Conservation (phyloP, 1,140 invertebrate species). For the Zophobas atratus region DNA sequence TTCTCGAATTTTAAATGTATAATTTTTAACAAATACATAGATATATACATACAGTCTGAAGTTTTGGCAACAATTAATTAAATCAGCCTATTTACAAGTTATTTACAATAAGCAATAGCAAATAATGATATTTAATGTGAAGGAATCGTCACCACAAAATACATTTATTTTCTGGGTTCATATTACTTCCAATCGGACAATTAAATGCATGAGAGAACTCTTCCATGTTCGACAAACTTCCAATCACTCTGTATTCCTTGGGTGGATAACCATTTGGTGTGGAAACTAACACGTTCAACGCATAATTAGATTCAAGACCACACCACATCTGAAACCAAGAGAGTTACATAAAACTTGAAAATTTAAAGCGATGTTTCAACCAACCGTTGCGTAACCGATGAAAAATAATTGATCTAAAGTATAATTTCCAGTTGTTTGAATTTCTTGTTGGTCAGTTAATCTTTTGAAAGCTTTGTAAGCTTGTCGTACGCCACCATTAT, state of each 20-base stretch:
- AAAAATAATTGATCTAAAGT: slow-evolving; percentile 81
- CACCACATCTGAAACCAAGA: slow-evolving; percentile 75
- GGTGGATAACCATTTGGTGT: slow-evolving; percentile 82
- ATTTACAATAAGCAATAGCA: no score
- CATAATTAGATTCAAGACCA: slow-evolving; percentile 64
- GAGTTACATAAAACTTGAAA: not conserved
- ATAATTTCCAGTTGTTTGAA: slow-evolving; percentile 52
- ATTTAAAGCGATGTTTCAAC: not conserved
- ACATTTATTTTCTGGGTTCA: slow-evolving; percentile 94
- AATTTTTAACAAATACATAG: no score
- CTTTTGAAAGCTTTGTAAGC: slow-evolving; percentile 72
- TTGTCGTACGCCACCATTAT: slow-evolving; percentile 78
- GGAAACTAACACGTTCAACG: slow-evolving; percentile 65
- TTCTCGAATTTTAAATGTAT: no score
- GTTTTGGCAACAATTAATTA: no score
- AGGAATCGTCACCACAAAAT: slow-evolving; percentile 77
- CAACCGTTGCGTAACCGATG: slow-evolving; percentile 74
- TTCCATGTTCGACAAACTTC: slow-evolving; percentile 90
- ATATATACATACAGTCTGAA: no score
- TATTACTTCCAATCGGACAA: slow-evolving; percentile 83
- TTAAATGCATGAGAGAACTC: slow-evolving; percentile 91
- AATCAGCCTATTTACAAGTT: no score
- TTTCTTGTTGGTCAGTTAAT: slow-evolving; percentile 10
- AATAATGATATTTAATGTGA: no score
- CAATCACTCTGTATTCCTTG: slow-evolving; percentile 86